A percentile compares a stretch with the other conserved stretches of the same genome.
Conservation (phyloP, 2,888 invertebrate genomes). For the Habrosyne pyritoides region DNA sequence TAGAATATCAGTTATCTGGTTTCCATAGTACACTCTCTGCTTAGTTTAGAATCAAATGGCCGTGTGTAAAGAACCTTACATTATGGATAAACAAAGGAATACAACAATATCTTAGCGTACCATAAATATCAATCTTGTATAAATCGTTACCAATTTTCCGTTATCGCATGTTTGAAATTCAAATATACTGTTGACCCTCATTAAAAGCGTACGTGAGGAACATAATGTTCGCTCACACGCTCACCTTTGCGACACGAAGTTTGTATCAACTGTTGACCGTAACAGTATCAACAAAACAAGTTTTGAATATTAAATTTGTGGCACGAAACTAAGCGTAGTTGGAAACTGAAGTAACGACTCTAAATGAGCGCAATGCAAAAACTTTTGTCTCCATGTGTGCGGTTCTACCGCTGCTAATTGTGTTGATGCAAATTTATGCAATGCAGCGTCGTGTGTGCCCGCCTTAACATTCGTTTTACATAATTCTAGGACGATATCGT, state of each 20-base stretch:
- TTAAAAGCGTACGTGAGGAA: neutral
- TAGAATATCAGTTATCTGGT: too few relatives aligned
- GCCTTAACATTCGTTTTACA: constrained; percentile 19
- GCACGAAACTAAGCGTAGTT: constrained; percentile 1
- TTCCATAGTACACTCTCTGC: too few relatives aligned
- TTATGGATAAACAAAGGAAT: too few relatives aligned
- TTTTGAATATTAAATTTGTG: neutral
- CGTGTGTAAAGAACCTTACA: too few relatives aligned
- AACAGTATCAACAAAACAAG: neutral
- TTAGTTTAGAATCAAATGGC: too few relatives aligned
- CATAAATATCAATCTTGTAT: neutral
- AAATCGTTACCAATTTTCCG: neutral
- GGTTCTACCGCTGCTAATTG: constrained; percentile 35
- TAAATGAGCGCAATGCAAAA: neutral
- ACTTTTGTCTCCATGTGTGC: neutral
- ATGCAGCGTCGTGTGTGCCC: constrained; percentile 20
- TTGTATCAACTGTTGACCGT: neutral
- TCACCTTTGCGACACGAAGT: neutral
- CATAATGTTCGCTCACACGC: neutral
- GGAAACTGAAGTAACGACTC: neutral
- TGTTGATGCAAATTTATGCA: constrained; percentile 40
- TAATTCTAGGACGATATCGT: constrained; percentile 19
- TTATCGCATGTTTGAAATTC: neutral
- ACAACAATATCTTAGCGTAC: too few relatives aligned
- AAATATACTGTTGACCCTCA: neutral